Conservation (phyloP, 2,797 vertebrate genomes). For the Lutjanus argentimaculatus region DNA sequence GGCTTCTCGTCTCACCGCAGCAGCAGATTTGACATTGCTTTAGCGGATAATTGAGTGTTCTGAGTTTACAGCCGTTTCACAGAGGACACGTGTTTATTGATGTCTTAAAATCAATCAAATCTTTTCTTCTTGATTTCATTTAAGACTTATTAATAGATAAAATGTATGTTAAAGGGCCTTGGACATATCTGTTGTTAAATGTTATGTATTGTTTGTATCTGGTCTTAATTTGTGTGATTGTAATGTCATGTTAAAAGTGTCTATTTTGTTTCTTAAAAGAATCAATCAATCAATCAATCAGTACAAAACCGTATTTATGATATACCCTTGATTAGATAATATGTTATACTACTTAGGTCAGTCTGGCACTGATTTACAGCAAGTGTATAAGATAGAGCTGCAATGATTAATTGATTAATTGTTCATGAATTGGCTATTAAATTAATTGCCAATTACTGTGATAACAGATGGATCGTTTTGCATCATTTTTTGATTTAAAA, state of each 20-base stretch:
- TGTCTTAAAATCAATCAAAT: conserved; percentile 20
- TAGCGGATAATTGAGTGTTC: conserved; percentile 11
- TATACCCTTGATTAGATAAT: background rate
- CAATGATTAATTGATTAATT: no score
- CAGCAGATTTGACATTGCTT: conserved; percentile 37
- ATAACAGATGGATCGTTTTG: no score
- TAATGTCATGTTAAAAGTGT: no score
- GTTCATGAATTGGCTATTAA: no score
- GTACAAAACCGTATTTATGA: background rate
- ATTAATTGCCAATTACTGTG: no score
- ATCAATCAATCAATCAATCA: no score
- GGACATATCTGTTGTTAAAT: no score
- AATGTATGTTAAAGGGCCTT: no score
- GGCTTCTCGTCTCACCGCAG: conserved; percentile 47
- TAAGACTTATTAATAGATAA: background rate
- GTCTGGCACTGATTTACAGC: conserved; percentile 4
- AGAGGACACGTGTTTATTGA: conserved; percentile 2
- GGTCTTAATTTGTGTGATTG: no score
- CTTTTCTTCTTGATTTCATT: background rate
- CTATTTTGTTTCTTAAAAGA: no score
- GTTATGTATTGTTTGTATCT: no score
- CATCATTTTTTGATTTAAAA: no score
- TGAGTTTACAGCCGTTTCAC: conserved; percentile 10
- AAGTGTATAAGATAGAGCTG: background rate
- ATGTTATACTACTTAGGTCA: background rate